Percentiles rank a stretch among this genome's conserved stretches.
phyloP scores from a whole-genome alignment of 2,888 invertebrate genomes.

The Bombyx huttoni region DNA sequence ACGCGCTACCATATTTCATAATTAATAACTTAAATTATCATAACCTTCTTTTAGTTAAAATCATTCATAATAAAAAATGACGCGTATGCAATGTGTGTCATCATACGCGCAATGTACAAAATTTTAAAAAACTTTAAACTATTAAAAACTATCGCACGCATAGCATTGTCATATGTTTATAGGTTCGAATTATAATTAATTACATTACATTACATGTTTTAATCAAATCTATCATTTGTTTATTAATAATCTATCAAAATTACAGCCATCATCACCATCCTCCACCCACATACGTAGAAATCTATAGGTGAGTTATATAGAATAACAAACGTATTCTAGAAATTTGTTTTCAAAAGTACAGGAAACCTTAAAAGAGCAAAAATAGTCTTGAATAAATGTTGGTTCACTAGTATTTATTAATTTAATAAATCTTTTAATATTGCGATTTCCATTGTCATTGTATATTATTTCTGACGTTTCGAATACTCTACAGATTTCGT shows the following conservation, averaged over 20 bases:
- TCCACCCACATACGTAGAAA: conserved; percentile 10
- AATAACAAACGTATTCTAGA: not conserved
- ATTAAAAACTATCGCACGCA: no score
- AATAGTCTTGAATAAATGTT: no score
- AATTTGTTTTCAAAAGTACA: not conserved
- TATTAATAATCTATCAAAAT: conserved; percentile 1
- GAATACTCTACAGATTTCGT: no score
- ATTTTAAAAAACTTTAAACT: no score
- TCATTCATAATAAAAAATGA: not conserved
- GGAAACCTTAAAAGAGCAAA: not conserved
- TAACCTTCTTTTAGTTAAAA: not conserved
- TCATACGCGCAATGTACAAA: no score
- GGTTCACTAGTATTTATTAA: no score
- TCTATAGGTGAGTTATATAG: conserved; percentile 16
- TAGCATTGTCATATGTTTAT: no score
- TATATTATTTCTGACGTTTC: no score
- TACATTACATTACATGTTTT: not conserved
- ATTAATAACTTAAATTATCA: not conserved
- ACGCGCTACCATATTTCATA: not conserved
- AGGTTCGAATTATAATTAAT: no score
- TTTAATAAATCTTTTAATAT: no score
- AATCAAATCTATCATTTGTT: not conserved
- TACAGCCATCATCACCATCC: conserved; percentile 14
- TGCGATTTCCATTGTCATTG: no score
- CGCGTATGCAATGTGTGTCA: no score